phyloP scores from a whole-genome alignment of 2,797 vertebrate genomes.

The Rhabdomys pumilio region DNA sequence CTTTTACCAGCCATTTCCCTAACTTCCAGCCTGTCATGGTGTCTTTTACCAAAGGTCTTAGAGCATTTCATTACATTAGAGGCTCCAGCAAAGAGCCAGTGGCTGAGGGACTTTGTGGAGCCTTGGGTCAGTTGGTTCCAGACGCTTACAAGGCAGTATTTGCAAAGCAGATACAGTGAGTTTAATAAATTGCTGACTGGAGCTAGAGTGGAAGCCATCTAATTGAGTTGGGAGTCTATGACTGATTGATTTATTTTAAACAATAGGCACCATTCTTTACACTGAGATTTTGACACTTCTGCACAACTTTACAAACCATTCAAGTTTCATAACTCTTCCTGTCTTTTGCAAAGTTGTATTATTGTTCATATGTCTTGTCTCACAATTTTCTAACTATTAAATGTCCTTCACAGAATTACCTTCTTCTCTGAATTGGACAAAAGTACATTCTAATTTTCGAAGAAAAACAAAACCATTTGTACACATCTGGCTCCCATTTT shows the following conservation, averaged over 20 bases:
- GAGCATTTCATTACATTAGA: slow-evolving; percentile 67
- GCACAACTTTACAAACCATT: slow-evolving; percentile 62
- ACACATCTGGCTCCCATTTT: slow-evolving; percentile 49
- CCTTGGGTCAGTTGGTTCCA: slow-evolving; percentile 73
- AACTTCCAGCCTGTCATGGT: slow-evolving; percentile 54
- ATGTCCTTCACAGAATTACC: slow-evolving; percentile 45
- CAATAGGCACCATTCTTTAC: slow-evolving; percentile 35
- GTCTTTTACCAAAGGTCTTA: not conserved
- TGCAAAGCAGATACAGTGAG: slow-evolving; percentile 70
- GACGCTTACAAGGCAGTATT: slow-evolving; percentile 80
- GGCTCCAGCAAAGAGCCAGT: slow-evolving; percentile 59
- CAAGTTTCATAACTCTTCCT: not conserved
- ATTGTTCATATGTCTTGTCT: slow-evolving; percentile 57
- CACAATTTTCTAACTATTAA: slow-evolving; percentile 40
- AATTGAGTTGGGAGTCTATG: slow-evolving; percentile 60
- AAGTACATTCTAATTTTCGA: slow-evolving; percentile 51
- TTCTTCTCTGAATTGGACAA: slow-evolving; percentile 54
- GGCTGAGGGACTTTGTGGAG: slow-evolving; percentile 14
- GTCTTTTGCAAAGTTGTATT: slow-evolving; percentile 13
- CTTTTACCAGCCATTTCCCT: not conserved
- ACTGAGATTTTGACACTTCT: slow-evolving; percentile 1
- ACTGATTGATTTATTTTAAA: slow-evolving; percentile 57
- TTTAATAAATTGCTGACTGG: slow-evolving; percentile 87
- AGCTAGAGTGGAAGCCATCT: slow-evolving; percentile 77
- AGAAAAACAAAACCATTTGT: slow-evolving; percentile 26